Evolutionary conservation across 2,888 invertebrate genomes (phyloP).

Genomic region (Drosophila diplacantha): DNA sequence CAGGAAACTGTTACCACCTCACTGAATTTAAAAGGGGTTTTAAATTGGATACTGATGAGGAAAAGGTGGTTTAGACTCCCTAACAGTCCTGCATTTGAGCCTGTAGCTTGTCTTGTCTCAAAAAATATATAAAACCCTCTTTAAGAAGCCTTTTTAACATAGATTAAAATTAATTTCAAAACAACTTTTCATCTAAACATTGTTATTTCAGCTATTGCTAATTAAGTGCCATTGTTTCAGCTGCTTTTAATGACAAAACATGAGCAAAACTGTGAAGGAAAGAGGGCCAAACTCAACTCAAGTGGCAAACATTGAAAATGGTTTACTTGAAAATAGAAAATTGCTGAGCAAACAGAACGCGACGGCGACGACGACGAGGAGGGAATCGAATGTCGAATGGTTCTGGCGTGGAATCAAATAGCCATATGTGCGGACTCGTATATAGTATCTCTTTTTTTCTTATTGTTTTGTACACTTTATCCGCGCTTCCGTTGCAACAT

Average conservation of each 20-base stretch:
- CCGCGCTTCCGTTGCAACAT: conserved; percentile 52
- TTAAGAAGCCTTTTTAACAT: neutral
- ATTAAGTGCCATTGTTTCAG: neutral
- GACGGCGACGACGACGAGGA: neutral
- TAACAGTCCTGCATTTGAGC: neutral
- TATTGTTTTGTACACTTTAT: conserved; percentile 30
- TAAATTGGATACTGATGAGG: neutral
- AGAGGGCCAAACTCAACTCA: neutral
- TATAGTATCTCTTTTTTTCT: conserved; percentile 8
- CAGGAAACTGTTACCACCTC: neutral
- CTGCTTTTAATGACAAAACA: neutral
- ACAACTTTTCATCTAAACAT: no score
- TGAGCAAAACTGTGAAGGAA: neutral
- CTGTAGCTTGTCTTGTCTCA: neutral
- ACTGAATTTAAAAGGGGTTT: neutral
- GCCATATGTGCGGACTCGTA: conserved; percentile 7
- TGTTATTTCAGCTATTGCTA: neutral
- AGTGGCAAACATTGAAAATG: conserved; percentile 13
- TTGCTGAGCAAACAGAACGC: conserved; percentile 31
- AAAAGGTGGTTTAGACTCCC: neutral
- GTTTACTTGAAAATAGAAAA: conserved; percentile 42
- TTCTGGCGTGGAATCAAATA: conserved; percentile 26
- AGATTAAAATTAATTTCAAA: neutral
- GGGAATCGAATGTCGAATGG: conserved; percentile 13
- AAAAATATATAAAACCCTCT: neutral